Conservation (phyloP, 2,888 invertebrate genomes). For the Melinopterus prodromus region DNA sequence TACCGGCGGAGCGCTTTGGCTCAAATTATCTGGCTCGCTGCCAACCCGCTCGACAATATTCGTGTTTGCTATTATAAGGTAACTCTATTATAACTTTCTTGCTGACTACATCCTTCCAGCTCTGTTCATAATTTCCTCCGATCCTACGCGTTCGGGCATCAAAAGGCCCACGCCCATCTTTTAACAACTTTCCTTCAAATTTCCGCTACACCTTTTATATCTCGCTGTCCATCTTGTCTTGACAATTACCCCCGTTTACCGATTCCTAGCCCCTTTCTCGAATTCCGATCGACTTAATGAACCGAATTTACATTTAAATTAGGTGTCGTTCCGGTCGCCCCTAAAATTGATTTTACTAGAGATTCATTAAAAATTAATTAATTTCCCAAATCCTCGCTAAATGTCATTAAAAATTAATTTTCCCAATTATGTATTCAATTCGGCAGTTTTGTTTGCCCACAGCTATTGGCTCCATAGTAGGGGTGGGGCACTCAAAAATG, state of each 20-base stretch:
- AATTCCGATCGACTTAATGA: background rate
- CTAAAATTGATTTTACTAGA: background rate
- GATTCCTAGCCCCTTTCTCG: background rate
- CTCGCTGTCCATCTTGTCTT: background rate
- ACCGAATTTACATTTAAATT: background rate
- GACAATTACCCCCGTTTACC: background rate
- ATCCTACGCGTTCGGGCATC: background rate
- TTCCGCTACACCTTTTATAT: background rate
- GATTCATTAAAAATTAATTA: background rate
- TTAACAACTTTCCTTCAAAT: background rate
- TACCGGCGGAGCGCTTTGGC: background rate
- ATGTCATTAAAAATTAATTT: background rate
- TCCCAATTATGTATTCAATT: background rate
- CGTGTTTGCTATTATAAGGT: background rate
- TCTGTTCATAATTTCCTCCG: background rate
- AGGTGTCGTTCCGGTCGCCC: background rate
- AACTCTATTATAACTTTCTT: background rate
- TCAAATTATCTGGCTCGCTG: background rate
- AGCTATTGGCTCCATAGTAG: too few relatives aligned
- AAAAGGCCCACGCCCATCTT: background rate
- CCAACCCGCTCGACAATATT: background rate
- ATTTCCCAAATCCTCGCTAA: background rate
- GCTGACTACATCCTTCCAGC: background rate
- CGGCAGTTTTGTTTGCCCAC: background rate
- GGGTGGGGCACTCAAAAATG: too few relatives aligned